phyloP scores from a whole-genome alignment of 2,888 invertebrate species.

The Noctua janthina region DNA sequence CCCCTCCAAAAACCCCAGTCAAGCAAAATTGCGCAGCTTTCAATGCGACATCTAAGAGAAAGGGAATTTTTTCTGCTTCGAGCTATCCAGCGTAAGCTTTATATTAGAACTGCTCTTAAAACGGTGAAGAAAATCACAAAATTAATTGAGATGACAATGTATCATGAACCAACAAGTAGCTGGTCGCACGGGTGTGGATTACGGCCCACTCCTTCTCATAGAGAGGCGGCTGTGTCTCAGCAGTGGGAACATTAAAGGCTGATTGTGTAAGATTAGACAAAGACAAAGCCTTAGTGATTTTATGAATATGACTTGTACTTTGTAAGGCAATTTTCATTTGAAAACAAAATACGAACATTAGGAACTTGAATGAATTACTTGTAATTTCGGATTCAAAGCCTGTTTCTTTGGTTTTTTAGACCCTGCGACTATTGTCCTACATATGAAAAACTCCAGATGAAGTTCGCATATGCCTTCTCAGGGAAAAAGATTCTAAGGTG shows the following conservation, averaged over 20 bases:
- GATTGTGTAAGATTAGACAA: background rate
- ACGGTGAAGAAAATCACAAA: background rate
- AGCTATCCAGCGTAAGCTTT: constrained; percentile 82
- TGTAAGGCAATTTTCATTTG: background rate
- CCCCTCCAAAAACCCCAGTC: constrained; percentile 64
- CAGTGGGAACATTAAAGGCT: background rate
- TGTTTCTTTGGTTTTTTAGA: constrained; percentile 67
- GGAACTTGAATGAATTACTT: background rate
- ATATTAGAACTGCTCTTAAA: background rate
- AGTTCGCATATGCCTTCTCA: constrained; percentile 84
- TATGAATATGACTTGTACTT: background rate
- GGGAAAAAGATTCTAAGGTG: constrained; percentile 83
- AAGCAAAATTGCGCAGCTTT: constrained; percentile 84
- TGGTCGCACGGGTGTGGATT: background rate
- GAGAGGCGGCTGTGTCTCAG: background rate
- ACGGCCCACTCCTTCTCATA: background rate
- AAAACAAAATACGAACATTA: constrained; percentile 1
- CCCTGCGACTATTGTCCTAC: constrained; percentile 85
- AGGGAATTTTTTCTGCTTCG: constrained; percentile 76
- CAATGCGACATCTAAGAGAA: constrained; percentile 83
- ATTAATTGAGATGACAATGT: background rate
- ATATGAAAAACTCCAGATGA: constrained; percentile 81
- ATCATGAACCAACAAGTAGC: background rate
- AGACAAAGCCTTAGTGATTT: background rate
- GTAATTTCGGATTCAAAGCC: background rate